Conservation (phyloP, 1,140 invertebrate genomes). For the Metaphire vulgaris region DNA sequence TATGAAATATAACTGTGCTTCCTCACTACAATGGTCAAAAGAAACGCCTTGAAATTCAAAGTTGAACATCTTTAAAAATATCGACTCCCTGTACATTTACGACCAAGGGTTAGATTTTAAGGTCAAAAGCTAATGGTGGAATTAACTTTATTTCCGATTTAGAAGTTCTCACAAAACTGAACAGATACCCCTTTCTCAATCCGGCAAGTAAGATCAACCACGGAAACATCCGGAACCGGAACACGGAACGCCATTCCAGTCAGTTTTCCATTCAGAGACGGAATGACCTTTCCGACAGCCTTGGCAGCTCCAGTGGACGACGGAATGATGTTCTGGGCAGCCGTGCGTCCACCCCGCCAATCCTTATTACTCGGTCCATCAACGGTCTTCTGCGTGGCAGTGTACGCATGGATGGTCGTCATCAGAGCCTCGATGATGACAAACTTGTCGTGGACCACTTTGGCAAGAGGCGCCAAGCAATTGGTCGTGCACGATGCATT, state of each 20-base stretch:
- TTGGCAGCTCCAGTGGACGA: constrained; percentile 96
- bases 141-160: no score
- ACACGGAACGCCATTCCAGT: constrained; percentile 99
- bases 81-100: no score
- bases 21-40: no score
- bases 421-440: constrained; percentile 92
- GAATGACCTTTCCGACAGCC: constrained; percentile 48
- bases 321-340: constrained; percentile 94
- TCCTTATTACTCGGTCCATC: constrained; percentile 86
- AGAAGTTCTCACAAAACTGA: no score
- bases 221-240: constrained; percentile 88
- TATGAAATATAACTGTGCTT: no score
- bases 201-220: constrained; percentile 80
- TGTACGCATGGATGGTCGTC: constrained; percentile 98
- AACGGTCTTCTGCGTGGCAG: constrained; percentile 96
- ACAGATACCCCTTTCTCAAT: constrained; percentile 50
- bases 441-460: constrained; percentile 90
- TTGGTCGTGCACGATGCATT: constrained; percentile 99
- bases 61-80: no score
- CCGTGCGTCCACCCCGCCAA: constrained; percentile 94
- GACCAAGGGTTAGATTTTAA: no score
- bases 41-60: no score
- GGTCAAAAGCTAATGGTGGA: no score
- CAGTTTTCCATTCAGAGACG: constrained; percentile 56
- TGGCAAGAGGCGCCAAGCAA: constrained; percentile 93